Percentiles rank a stretch among this genome's conserved stretches.
Evolutionary conservation across 2,888 invertebrate genomes (phyloP).

Genomic region (Eurois occulta): DNA sequence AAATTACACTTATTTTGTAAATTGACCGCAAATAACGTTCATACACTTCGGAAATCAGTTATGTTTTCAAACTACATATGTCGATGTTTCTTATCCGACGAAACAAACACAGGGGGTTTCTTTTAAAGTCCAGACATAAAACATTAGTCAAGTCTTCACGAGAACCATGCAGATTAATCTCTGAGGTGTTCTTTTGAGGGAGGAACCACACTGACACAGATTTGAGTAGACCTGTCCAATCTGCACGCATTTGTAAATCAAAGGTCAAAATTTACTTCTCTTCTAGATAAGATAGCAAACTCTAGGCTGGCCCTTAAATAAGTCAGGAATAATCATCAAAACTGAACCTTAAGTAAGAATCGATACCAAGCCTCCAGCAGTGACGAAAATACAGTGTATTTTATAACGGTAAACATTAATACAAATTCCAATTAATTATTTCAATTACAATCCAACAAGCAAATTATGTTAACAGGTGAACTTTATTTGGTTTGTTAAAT

Average conservation of each 20-base stretch:
- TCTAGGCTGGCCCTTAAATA: background rate
- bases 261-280: background rate
- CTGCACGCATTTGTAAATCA: background rate
- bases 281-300: background rate
- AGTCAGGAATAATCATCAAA: background rate
- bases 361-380: background rate
- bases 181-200: background rate
- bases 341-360: background rate
- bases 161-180: background rate
- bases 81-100: background rate
- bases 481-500: slow-evolving; percentile 66
- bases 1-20: background rate
- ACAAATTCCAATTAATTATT: slow-evolving; percentile 72
- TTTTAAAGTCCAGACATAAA: background rate
- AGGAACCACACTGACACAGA: background rate
- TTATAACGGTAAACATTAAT: slow-evolving; percentile 51
- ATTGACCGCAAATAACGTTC: background rate
- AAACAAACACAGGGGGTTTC: background rate
- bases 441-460: slow-evolving; percentile 72
- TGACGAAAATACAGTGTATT: background rate
- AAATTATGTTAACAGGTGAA: slow-evolving; percentile 70
- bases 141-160: background rate
- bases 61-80: background rate
- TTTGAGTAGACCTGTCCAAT: background rate
- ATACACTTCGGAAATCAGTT: background rate